Percentiles rank a stretch among this genome's conserved stretches.
Conservation (phyloP, 1,140 invertebrate genomes). For the Sitobion miscanthi region DNA sequence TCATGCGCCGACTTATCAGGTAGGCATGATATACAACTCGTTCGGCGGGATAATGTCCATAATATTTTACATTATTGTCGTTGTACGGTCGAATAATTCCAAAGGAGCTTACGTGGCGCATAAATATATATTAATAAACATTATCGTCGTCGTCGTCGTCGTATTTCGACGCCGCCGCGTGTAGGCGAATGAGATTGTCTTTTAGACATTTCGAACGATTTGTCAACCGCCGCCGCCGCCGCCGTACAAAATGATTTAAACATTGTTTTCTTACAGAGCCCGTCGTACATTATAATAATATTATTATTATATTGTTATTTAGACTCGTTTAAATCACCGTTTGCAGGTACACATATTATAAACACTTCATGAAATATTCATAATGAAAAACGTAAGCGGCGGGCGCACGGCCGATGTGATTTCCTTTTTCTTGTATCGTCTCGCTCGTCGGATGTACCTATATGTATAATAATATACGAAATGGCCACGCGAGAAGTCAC, state of each 20-base stretch:
- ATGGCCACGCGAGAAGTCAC: neutral
- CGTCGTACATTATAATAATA: too few relatives aligned
- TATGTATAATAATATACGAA: neutral
- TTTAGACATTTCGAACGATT: constrained; percentile 25
- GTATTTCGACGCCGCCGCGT: neutral
- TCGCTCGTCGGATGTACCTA: neutral
- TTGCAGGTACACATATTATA: neutral
- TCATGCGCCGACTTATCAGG: neutral
- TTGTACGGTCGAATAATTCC: neutral
- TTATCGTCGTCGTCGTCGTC: neutral
- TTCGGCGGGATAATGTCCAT: neutral
- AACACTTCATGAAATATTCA: constrained; percentile 33
- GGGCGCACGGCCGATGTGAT: neutral
- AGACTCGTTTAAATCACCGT: constrained; percentile 30
- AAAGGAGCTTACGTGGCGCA: neutral
- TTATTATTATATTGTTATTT: constrained; percentile 21
- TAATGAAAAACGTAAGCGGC: neutral
- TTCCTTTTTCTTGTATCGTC: neutral
- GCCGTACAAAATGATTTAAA: constrained; percentile 23
- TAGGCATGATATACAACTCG: neutral
- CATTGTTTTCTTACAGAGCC: neutral
- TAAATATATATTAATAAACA: too few relatives aligned
- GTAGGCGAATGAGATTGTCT: constrained; percentile 11
- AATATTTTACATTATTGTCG: neutral
- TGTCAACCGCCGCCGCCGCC: neutral